Evolutionary conservation across 2,113 vertebrate genomes (phyloP).

Genomic region (Martes martes): DNA sequence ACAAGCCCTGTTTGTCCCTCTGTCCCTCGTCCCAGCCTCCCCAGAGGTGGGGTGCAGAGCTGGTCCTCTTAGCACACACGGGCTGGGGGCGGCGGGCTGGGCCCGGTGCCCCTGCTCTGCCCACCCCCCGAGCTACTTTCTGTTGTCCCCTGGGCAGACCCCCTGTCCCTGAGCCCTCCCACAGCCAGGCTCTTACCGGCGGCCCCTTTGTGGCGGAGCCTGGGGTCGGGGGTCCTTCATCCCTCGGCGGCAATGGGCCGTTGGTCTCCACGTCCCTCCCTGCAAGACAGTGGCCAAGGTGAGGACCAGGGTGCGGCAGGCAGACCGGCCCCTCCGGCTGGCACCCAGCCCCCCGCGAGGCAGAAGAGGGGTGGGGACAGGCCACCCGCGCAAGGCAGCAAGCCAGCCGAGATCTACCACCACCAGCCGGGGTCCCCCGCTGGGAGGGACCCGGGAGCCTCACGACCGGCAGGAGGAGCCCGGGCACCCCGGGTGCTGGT

Average conservation of each 20-base stretch:
- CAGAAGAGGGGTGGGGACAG: fast-evolving
- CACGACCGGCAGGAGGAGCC: not conserved
- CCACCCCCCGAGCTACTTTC: not conserved
- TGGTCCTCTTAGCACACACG: fast-evolving
- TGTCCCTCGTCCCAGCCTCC: fast-evolving
- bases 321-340: fast-evolving
- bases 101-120: fast-evolving
- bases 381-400: not conserved
- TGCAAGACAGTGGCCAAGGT: slow-evolving; percentile 73
- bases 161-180: not conserved
- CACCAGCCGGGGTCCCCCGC: not conserved
- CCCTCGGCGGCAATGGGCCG: slow-evolving; percentile 80
- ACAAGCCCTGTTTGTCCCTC: not conserved
- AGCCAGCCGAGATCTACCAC: not conserved
- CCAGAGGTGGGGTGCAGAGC: fast-evolving
- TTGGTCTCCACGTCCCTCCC: slow-evolving; percentile 91
- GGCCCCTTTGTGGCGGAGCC: slow-evolving; percentile 90
- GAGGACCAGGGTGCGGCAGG: not conserved
- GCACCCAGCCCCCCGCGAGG: not conserved
- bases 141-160: not conserved
- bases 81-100: not conserved
- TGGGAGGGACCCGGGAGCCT: not conserved
- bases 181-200: not conserved
- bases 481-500: fast-evolving
- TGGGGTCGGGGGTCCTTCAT: slow-evolving; percentile 90